A percentile compares a stretch with the other conserved stretches of the same genome.
Conservation (phyloP, 2,113 vertebrate genomes). For the Steatornis caripensis region DNA sequence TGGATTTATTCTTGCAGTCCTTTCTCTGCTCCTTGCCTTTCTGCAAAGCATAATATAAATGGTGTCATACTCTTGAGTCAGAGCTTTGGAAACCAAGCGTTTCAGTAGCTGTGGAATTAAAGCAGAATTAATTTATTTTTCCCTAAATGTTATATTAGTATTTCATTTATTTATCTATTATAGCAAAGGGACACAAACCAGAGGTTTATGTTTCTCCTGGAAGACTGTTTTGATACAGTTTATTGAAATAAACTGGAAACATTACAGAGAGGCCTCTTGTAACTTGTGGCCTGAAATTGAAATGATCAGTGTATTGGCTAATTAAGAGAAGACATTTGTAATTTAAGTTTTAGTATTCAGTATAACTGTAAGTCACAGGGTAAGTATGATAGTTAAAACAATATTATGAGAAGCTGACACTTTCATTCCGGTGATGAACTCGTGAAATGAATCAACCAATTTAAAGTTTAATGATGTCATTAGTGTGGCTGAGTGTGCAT, state of each 20-base stretch:
- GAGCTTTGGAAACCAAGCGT: background rate
- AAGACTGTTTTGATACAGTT: background rate
- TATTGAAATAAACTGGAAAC: background rate
- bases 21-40: background rate
- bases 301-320: background rate
- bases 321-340: conserved; percentile 8
- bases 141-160: background rate
- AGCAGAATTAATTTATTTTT: background rate
- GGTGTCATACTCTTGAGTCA: rapidly evolving
- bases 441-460: background rate
- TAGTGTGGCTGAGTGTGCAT: background rate
- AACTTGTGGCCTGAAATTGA: background rate
- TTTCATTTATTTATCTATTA: background rate
- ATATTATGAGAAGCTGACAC: background rate
- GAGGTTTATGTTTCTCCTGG: background rate
- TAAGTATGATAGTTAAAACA: background rate
- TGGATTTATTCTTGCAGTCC: background rate
- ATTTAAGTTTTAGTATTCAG: background rate
- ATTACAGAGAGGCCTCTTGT: background rate
- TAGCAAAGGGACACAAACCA: background rate
- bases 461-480: background rate
- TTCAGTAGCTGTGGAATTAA: background rate
- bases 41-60: background rate
- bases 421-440: background rate
- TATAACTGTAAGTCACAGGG: background rate